Evolutionary conservation across 2,113 vertebrate species (phyloP).

Genomic region (Corvus hawaiiensis): DNA sequence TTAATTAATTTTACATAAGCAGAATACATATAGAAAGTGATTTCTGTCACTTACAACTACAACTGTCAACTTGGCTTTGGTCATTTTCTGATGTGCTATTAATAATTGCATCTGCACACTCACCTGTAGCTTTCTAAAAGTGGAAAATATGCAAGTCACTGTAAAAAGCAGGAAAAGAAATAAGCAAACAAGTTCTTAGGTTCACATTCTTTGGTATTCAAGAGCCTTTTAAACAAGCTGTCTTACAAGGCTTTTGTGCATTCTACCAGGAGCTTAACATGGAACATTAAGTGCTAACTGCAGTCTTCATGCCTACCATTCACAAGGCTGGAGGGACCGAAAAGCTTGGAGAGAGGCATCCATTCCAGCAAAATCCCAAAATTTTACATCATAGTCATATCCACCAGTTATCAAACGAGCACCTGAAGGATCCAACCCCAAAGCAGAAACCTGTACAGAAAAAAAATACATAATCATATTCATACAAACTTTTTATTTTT

Average conservation of each 20-base stretch:
- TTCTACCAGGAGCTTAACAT: background rate
- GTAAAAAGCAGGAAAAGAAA: background rate
- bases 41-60: background rate
- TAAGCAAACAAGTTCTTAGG: background rate
- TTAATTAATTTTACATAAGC: background rate
- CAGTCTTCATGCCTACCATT: conserved; percentile 79
- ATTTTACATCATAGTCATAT: conserved; percentile 90
- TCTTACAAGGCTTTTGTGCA: background rate
- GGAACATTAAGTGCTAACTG: background rate
- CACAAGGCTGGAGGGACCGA: conserved; percentile 91
- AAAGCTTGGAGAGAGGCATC: conserved; percentile 92
- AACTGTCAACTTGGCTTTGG: background rate
- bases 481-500: background rate
- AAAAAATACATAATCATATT: background rate
- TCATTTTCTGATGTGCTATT: background rate
- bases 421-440: conserved; percentile 92
- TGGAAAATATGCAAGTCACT: background rate
- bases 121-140: background rate
- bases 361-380: conserved; percentile 99
- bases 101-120: background rate
- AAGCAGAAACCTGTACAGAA: conserved; percentile 84
- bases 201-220: background rate
- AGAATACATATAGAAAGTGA: background rate
- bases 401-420: conserved; percentile 93
- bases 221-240: background rate